Conservation (phyloP, 1,140 invertebrate genomes). For the Drosophila biarmipes region DNA sequence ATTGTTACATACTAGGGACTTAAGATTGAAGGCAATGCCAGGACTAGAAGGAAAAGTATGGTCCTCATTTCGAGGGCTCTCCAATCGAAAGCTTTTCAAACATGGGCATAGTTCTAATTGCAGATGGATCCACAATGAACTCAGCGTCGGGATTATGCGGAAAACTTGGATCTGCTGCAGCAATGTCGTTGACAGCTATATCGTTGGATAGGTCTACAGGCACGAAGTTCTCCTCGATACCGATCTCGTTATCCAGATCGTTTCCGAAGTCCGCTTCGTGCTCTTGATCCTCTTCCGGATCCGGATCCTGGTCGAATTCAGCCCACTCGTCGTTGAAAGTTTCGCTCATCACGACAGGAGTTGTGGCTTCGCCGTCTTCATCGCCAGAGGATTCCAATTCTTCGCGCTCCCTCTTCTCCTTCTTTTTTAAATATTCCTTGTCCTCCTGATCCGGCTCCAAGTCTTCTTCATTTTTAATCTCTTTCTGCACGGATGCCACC, state of each 20-base stretch:
- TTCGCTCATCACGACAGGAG: constrained; percentile 62
- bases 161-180: constrained; percentile 58
- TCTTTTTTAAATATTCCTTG: neutral
- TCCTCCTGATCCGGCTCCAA: constrained; percentile 22
- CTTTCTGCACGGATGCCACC: constrained; percentile 47
- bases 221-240: constrained; percentile 60
- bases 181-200: constrained; percentile 80
- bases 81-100: constrained; percentile 71
- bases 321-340: constrained; percentile 76
- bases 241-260: constrained; percentile 76
- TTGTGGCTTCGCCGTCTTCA: constrained; percentile 44
- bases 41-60: constrained; percentile 3
- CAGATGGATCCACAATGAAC: constrained; percentile 54
- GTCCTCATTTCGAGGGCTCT: constrained; percentile 14
- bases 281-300: constrained; percentile 41
- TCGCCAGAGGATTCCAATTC: constrained; percentile 73
- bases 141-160: constrained; percentile 83
- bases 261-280: constrained; percentile 68
- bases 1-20: constrained; percentile 37
- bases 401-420: constrained; percentile 49
- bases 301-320: constrained; percentile 39
- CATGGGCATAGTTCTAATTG: constrained; percentile 49
- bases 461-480: constrained; percentile 25
- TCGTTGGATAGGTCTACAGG: constrained; percentile 83
- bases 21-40: constrained; percentile 31